phyloP scores from a whole-genome alignment of 2,113 vertebrate species.

The Sinocyclocheilus maitianheensis region DNA sequence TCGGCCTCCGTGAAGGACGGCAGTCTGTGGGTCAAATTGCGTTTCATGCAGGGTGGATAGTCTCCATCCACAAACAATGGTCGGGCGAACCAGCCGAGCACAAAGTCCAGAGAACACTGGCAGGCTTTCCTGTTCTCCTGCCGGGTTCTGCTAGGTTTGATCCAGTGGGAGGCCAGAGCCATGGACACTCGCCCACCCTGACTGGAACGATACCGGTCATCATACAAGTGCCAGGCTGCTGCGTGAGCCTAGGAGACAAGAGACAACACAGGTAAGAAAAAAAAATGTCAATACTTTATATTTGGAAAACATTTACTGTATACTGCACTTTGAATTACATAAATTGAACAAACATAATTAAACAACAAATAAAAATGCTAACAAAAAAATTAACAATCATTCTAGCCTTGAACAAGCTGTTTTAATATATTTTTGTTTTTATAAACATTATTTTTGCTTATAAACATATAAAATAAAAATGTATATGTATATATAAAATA shows the following conservation, averaged over 20 bases:
- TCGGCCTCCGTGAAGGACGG: slow-evolving; percentile 85
- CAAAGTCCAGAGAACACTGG: slow-evolving; percentile 93
- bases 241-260: slow-evolving; percentile 84
- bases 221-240: slow-evolving; percentile 91
- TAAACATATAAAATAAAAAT: too few relatives aligned
- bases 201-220: slow-evolving; percentile 81
- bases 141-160: slow-evolving; percentile 82
- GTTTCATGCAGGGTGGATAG: slow-evolving; percentile 91
- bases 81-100: slow-evolving; percentile 95
- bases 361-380: not conserved
- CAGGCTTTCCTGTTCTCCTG: slow-evolving; percentile 81
- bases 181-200: slow-evolving; percentile 90
- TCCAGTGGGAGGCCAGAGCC: slow-evolving; percentile 94
- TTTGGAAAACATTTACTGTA: not conserved
- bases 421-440: not conserved
- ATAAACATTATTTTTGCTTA: not conserved
- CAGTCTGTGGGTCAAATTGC: slow-evolving; percentile 80
- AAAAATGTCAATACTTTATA: not conserved
- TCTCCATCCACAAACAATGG: slow-evolving; percentile 92
- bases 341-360: not conserved
- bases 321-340: not conserved
- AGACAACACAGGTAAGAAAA: not conserved
- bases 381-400: not conserved
- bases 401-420: not conserved
- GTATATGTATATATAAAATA: too few relatives aligned